phyloP scores from a whole-genome alignment of 2,888 invertebrate genomes.

The Philereme vetulata region DNA sequence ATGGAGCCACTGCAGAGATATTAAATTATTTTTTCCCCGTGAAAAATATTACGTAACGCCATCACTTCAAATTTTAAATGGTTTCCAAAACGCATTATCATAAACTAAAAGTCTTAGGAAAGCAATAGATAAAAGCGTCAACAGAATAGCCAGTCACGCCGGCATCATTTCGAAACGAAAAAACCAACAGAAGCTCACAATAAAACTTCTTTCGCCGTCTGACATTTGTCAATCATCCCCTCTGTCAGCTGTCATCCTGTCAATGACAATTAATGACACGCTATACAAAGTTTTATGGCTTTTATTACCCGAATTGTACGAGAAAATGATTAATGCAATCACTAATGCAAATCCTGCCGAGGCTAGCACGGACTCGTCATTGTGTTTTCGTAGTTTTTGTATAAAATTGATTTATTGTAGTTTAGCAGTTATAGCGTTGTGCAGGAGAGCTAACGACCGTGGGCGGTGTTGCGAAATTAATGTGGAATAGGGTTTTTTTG shows the following conservation, averaged over 20 bases:
- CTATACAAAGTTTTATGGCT: slow-evolving; percentile 80
- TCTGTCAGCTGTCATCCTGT: slow-evolving; percentile 69
- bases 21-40: no score
- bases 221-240: slow-evolving; percentile 82
- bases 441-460: slow-evolving; percentile 49
- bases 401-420: slow-evolving; percentile 76
- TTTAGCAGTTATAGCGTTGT: slow-evolving; percentile 58
- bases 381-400: slow-evolving; percentile 68
- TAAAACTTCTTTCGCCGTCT: slow-evolving; percentile 56
- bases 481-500: slow-evolving; percentile 42
- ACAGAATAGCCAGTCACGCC: slow-evolving; percentile 55
- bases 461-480: slow-evolving; percentile 55
- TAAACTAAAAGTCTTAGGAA: slow-evolving; percentile 31
- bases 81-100: slow-evolving; percentile 11
- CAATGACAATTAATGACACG: slow-evolving; percentile 82
- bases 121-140: slow-evolving; percentile 41
- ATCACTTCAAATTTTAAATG: no score
- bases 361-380: slow-evolving; percentile 64
- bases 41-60: no score
- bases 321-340: slow-evolving; percentile 80
- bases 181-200: slow-evolving; percentile 44
- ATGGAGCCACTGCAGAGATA: no score
- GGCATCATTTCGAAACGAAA: slow-evolving; percentile 51
- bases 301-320: slow-evolving; percentile 76
- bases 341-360: slow-evolving; percentile 80